Conservation (phyloP, 2,888 invertebrate genomes). For the Tinea trinotella region DNA sequence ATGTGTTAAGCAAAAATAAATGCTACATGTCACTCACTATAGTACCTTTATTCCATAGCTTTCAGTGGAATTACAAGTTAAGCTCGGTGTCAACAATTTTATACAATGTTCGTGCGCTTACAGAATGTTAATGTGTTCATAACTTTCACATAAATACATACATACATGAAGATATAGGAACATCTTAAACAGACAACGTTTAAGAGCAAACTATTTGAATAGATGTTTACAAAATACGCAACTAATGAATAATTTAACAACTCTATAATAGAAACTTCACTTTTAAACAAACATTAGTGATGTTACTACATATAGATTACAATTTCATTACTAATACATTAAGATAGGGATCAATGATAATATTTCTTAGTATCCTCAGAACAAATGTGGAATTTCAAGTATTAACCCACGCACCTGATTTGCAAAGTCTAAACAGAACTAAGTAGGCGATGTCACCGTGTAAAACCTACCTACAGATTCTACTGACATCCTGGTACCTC, state of each 20-base stretch:
- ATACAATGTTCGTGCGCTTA: constrained; percentile 17
- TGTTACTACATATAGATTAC: not conserved
- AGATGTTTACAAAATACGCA: not conserved
- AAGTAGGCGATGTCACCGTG: constrained; percentile 9
- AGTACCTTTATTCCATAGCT: constrained; percentile 4
- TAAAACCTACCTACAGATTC: not conserved
- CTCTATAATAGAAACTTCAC: too few relatives aligned
- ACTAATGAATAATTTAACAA: not conserved
- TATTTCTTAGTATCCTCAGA: too few relatives aligned
- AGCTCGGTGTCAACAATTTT: constrained; percentile 15
- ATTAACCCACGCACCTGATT: constrained; percentile 62
- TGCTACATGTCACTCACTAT: too few relatives aligned
- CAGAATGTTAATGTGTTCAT: constrained; percentile 18
- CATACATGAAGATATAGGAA: not conserved
- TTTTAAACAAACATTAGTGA: too few relatives aligned
- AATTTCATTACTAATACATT: too few relatives aligned
- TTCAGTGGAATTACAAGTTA: constrained; percentile 10
- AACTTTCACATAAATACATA: constrained; percentile 12
- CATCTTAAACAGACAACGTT: constrained; percentile 9
- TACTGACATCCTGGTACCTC: not conserved
- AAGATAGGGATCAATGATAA: too few relatives aligned
- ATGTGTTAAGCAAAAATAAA: too few relatives aligned
- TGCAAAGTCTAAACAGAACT: constrained; percentile 39
- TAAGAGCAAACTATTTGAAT: not conserved
- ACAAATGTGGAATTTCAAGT: constrained; percentile 11